These are phyloP conservation scores for Halcyon leucocephala DNA, from an alignment of 2,797 vertebrate species.

Conservation along the genomic window DNA sequence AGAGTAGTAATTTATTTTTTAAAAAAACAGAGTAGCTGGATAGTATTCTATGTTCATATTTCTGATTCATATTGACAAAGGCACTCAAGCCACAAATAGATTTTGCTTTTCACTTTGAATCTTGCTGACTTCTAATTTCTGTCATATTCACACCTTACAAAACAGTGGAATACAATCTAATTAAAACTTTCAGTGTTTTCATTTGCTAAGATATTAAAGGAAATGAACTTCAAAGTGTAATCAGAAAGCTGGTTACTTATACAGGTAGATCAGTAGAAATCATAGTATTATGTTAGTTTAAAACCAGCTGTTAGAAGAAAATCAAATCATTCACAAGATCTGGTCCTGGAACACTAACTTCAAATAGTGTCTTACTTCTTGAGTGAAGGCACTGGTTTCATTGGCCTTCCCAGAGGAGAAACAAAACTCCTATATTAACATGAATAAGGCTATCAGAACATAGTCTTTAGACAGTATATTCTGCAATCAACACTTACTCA, in stretches of 20 bases:
- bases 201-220: not conserved
- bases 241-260: not conserved
- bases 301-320: not conserved
- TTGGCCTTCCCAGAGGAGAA: not conserved
- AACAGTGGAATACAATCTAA: not conserved
- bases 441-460: not conserved
- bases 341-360: not conserved
- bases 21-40: not conserved
- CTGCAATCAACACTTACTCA: not conserved
- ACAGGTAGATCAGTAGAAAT: not conserved
- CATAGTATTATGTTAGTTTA: not conserved
- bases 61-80: conserved; percentile 13
- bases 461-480: not conserved
- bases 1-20: not conserved
- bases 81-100: not conserved
- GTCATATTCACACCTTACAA: not conserved
- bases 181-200: not conserved
- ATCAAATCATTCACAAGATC: not conserved
- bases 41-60: not conserved
- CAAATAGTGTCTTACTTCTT: not conserved
- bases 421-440: not conserved
- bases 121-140: conserved; percentile 6
- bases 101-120: not conserved
- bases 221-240: not conserved
- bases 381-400: not conserved